Evolutionary conservation across 2,888 invertebrate species (phyloP), one percentile per base, ranked within the genome.

Genomic region (Uropetala carovei): DNA sequence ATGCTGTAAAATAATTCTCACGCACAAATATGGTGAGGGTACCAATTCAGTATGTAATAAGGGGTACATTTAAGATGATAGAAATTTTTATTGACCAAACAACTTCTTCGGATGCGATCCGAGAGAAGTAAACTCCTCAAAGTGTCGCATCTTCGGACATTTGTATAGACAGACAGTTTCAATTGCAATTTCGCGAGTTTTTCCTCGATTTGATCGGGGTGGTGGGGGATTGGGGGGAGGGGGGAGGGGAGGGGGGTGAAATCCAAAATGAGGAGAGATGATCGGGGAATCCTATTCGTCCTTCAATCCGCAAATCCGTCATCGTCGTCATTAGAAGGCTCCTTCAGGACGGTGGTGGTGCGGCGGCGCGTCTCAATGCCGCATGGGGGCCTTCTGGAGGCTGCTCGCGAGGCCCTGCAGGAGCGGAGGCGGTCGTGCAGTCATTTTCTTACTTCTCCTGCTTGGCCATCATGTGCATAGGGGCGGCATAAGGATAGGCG

Each of bases 351-450:
- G 10, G 75, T 27, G 75, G 43, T 43, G 43, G 43, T 75, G n/a
- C n/a, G 2, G 75, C 75, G 22, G n/a, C 22, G 43, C 43, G 43
- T 43, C 43, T 43, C 43, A 5, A 5, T 43, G 43, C 43, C 43
- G 43, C 43, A 1, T 1, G 43, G 5, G 43, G 43, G 43, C 1
- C 43, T 43, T 43, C 43, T n/a, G 43, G 43, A 43, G 43, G 43
- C 43, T 5, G 43, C 43, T 43, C 75, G 75, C 22, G 22, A 75
- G 11, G 75, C 13, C 22, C 11, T 75, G 0, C 8, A 10, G 43
- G 43, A 43, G 43, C 43, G 83, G 83, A 83, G 89, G 27, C 64
- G 89, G 89, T 89, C 60, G 60, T 89, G 89, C 89, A 89, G 89
- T n/a, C 64, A 13, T 64, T n/a, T 11, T 16, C 30, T 89, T 89